Evolutionary conservation across 2,888 invertebrate species (phyloP), one percentile per base, ranked within the genome.

Genomic region (Iselma pallidipennis): DNA sequence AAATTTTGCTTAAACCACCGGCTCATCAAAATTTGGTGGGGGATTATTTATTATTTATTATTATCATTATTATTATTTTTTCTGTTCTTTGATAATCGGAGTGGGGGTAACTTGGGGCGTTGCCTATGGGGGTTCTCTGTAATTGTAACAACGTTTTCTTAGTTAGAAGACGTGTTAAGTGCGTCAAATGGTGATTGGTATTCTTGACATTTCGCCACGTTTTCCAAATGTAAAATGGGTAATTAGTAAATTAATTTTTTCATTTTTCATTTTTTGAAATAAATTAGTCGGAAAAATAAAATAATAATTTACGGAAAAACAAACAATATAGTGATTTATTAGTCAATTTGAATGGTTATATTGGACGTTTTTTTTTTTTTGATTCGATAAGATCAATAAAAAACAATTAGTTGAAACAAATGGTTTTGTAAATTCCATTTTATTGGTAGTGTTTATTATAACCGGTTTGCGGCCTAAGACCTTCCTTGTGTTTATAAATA

Each of bases 161-260:
- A 33, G 52, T 28, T 52, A 31, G 31, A 28, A 33, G 52, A 52
- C 52, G 52, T 52, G 52, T 33, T 21, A 52, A 52, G 33, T 52
- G 52, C 52, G 52, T 52, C 52, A 52, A 52, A 52, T 52, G 52
- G 19, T 52, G 29, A 28, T 52, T 52, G 16, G 19, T 52, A 52
- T 52, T 52, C 52, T 33, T 29, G 31, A 52, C 52, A 31, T 28
- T 21, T 21, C 26, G 31, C 28, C 31, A 12, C 31, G 52, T 52
- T 52, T 31, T 31, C 16, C 19, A 29, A 52, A 52, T 52, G 31
- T 31, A 52, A 52, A 52, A 52, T 33, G 52, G 33, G 33, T 52
- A 52, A 52, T 52, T 52, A 52, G 12, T 9, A 25, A 50, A 50
- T 37, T 50, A 50, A 25, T 50, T 28, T 28, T 28, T 28, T 28